Percentiles rank a stretch among this genome's conserved stretches.
phyloP scores from a whole-genome alignment of 2,113 vertebrate species.

The Nycticorax nycticorax region DNA sequence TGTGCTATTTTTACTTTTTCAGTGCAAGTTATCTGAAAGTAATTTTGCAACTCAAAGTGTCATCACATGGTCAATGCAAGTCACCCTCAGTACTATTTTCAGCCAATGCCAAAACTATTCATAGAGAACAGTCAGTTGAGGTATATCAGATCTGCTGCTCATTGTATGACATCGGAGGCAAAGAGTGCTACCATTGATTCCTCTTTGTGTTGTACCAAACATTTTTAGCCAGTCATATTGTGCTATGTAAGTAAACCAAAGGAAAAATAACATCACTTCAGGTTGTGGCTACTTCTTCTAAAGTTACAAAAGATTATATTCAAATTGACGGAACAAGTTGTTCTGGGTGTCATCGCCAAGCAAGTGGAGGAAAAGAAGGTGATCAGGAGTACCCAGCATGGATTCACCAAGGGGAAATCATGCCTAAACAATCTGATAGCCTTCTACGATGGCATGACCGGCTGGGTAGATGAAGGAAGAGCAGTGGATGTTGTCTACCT shows the following conservation, averaged over 20 bases:
- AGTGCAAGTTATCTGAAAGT: conserved; percentile 53
- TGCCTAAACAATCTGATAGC: too few relatives aligned
- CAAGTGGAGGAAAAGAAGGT: too few relatives aligned
- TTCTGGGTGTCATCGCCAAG: too few relatives aligned
- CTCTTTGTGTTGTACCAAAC: not conserved
- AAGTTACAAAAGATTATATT: not conserved
- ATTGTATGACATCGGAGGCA: not conserved
- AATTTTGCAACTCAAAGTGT: conserved; percentile 65
- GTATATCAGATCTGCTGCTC: conserved; percentile 4
- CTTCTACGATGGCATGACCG: too few relatives aligned
- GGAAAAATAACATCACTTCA: not conserved
- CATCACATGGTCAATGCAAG: conserved; percentile 42
- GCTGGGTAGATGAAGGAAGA: too few relatives aligned
- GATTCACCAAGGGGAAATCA: too few relatives aligned
- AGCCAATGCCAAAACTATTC: conserved; percentile 33
- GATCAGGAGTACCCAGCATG: too few relatives aligned
- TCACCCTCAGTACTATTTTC: conserved; percentile 51
- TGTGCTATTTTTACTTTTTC: conserved; percentile 62
- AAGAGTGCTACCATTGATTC: not conserved
- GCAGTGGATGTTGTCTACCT: too few relatives aligned
- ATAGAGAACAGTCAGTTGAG: not conserved
- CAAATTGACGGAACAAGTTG: not conserved
- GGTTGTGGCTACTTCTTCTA: not conserved
- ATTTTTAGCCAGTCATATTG: not conserved
- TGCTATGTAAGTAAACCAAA: not conserved